phyloP scores from a whole-genome alignment of 2,888 invertebrate species.

The Prosopocoilus inquinatus region DNA sequence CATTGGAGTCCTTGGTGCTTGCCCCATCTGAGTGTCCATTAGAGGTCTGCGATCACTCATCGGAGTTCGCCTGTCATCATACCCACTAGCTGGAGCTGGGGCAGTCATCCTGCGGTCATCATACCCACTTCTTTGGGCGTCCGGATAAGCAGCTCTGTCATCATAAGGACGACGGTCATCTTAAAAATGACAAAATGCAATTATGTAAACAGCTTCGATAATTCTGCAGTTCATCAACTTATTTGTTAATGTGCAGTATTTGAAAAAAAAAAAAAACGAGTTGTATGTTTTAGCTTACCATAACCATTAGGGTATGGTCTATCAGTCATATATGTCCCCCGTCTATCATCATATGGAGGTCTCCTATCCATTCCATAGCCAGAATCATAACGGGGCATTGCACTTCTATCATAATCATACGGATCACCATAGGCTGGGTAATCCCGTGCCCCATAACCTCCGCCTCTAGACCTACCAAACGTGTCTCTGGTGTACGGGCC shows the following conservation, averaged over 20 bases:
- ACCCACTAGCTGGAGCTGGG: constrained; percentile 25
- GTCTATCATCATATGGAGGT: constrained; percentile 31
- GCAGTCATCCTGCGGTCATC: constrained; percentile 36
- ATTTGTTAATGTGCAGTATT: background rate
- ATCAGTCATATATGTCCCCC: constrained; percentile 8
- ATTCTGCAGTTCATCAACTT: background rate
- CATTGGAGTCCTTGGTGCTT: constrained; percentile 20
- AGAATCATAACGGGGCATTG: constrained; percentile 10
- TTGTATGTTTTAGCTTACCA: no score
- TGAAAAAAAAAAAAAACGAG: background rate
- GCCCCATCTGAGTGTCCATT: constrained; percentile 33
- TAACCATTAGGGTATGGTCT: constrained; percentile 32
- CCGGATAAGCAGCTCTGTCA: constrained; percentile 25
- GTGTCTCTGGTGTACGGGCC: constrained; percentile 45
- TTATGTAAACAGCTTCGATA: background rate
- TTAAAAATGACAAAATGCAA: background rate
- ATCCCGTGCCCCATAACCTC: constrained; percentile 14
- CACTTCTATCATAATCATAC: constrained; percentile 19
- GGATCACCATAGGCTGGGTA: constrained; percentile 11
- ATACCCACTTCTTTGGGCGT: constrained; percentile 30
- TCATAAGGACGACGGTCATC: constrained; percentile 27
- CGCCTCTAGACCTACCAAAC: constrained; percentile 23
- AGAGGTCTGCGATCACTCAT: constrained; percentile 36
- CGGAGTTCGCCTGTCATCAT: constrained; percentile 35
- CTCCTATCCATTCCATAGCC: constrained; percentile 28